Conservation (phyloP, 2,113 vertebrate species). For the Lanius collurio region DNA sequence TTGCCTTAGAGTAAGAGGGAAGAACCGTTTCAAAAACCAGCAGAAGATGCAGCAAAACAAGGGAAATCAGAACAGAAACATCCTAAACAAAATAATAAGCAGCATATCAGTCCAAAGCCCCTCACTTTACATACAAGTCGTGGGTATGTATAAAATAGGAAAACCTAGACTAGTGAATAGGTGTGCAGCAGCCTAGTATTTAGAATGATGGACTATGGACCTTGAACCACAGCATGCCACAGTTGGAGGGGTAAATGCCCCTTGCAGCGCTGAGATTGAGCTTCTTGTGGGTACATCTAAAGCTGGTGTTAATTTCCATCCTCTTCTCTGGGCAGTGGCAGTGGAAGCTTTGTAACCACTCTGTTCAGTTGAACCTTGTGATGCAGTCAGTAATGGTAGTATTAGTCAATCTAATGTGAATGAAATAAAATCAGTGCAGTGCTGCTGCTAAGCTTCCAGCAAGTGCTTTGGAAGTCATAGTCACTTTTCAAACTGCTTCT, state of each 20-base stretch:
- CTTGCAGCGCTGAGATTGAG: background rate
- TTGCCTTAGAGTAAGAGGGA: conserved; percentile 73
- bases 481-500: background rate
- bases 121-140: conserved; percentile 66
- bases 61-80: conserved; percentile 70
- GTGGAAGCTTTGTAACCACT: background rate
- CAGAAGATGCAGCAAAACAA: conserved; percentile 64
- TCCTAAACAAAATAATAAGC: conserved; percentile 65
- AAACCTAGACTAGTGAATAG: conserved; percentile 22
- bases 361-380: background rate
- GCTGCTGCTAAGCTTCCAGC: background rate
- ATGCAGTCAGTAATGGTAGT: background rate
- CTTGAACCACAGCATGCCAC: background rate
- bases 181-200: background rate
- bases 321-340: background rate
- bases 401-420: background rate
- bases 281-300: background rate
- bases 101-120: conserved; percentile 52
- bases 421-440: background rate
- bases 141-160: conserved; percentile 72
- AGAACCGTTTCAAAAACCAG: conserved; percentile 54
- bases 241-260: background rate
- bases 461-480: background rate
- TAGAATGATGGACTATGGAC: background rate
- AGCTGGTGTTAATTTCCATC: background rate